Base-by-base conservation (phyloP, 2,888 invertebrate genomes). In the Aphrophora alni region DNA sequence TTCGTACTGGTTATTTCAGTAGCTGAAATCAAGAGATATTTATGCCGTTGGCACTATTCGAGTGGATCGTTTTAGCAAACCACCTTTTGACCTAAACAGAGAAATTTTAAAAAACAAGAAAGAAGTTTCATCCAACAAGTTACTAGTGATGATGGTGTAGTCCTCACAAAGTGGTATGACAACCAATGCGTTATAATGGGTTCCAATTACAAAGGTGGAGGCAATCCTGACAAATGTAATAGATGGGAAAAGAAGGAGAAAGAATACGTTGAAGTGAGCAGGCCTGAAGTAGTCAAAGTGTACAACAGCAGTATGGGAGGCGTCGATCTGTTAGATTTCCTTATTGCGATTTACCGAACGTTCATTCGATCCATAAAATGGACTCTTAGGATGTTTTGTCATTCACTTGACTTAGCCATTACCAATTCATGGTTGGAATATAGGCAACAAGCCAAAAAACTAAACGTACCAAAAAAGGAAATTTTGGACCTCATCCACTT, bases 231-330 rank as follows among this genome's bases (percentile, higher is more conserved):
- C 75, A 17, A 59, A 77, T 70, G 78, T 24, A 81, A 59, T 38
- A 73, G 84, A 33, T 85, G 84, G 84, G 77, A 79, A 69, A 84
- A 82, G 38, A 69, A 24, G 10, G 27, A 80, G n/a, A 83, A 83
- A 44, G 77, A 25, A 38, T 83, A 84, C 75, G 78, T 81, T 8
- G 73, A 83, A 38, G 80, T 85, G 14, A 25, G 74, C 12, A 59
- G 83, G 38, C 85, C 85, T 38, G 81, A 82, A 70, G 76, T 85
- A 21, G 78, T 85, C n/a, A 80, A 78, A 59, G 24, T 73, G 38
- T 85, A 85, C 51, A 85, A 85, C 26, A 51, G 51, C 21, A 38
- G 24, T 24, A 80, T 83, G 82, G 82, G 78, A 24, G 82, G 82
- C 25, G 80, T 81, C 5, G 83, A 83, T 72, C 74, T 79, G 26